Percentiles rank a stretch among this genome's conserved stretches.
These are phyloP conservation scores for Leucania comma DNA, from an alignment of 2,888 invertebrate species.

Conservation along the genomic window DNA sequence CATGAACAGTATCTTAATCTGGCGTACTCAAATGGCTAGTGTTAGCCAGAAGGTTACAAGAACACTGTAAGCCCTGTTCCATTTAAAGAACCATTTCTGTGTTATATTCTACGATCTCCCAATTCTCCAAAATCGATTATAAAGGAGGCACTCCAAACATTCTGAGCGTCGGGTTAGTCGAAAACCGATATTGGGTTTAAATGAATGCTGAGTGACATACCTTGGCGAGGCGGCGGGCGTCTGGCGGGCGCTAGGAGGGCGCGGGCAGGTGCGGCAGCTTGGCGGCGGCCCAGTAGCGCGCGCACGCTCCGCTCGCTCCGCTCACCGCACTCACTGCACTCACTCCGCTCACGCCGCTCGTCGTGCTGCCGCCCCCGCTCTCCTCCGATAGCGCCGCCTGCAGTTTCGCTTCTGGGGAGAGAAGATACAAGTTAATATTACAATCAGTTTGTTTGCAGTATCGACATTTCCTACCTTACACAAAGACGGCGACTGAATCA, in stretches of 20 bases:
- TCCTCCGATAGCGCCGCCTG: constrained; percentile 87
- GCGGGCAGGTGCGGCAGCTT: constrained; percentile 90
- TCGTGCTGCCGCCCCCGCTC: constrained; percentile 75
- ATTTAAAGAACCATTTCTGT: no score
- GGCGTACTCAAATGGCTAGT: no score
- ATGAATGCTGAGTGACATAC: constrained; percentile 62
- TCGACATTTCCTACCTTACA: constrained; percentile 30
- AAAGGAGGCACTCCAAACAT: no score
- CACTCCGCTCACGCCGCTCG: constrained; percentile 71
- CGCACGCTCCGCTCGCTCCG: constrained; percentile 65
- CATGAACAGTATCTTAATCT: no score
- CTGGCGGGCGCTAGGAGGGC: constrained; percentile 89
- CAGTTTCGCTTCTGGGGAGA: constrained; percentile 85
- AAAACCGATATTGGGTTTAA: neutral
- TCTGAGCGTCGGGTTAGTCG: neutral
- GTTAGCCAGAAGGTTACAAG: no score
- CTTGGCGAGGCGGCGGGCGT: constrained; percentile 87
- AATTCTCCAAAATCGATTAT: no score
- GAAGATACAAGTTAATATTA: constrained; percentile 9
- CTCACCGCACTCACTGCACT: constrained; percentile 63
- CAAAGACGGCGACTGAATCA: constrained; percentile 11
- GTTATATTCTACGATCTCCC: no score
- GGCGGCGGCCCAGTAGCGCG: constrained; percentile 84
- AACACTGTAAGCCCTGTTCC: no score
- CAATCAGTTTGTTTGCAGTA: neutral